These are phyloP conservation scores for Ursus arctos DNA, from an alignment of 2,113 vertebrate genomes.

Conservation along the genomic window DNA sequence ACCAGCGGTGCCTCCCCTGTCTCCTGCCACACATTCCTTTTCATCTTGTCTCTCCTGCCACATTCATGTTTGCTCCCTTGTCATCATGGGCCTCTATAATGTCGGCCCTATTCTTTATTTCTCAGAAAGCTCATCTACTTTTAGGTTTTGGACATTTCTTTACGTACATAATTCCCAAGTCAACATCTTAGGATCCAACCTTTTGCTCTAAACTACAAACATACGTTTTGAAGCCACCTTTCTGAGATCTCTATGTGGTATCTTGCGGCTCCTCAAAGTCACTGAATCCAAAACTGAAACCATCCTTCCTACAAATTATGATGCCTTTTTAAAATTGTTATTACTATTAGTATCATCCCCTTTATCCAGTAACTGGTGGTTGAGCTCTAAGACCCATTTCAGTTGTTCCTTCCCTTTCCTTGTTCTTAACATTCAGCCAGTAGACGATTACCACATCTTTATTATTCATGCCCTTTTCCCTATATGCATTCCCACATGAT, in stretches of 20 bases:
- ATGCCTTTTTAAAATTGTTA: not conserved
- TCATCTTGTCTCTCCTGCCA: not conserved
- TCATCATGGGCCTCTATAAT: not conserved
- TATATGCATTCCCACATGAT: not conserved
- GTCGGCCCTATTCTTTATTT: not conserved
- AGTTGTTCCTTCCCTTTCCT: not conserved
- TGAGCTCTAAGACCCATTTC: not conserved
- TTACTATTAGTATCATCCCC: not conserved
- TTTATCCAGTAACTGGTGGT: not conserved
- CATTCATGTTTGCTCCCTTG: not conserved
- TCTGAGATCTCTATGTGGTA: not conserved
- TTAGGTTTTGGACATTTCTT: not conserved
- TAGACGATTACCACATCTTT: not conserved
- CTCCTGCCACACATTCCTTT: not conserved
- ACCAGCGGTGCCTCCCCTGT: not conserved
- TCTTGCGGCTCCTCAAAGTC: not conserved
- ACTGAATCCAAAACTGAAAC: not conserved
- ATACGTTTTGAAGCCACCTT: not conserved
- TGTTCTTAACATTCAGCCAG: not conserved
- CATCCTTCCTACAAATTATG: not conserved
- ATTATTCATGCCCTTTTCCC: not conserved
- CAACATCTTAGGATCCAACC: not conserved
- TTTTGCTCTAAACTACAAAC: not conserved
- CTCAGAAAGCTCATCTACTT: conserved; percentile 7
- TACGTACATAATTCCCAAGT: not conserved